Conservation (phyloP, 1,140 invertebrate species). For the Philotrypesis tridentata region DNA sequence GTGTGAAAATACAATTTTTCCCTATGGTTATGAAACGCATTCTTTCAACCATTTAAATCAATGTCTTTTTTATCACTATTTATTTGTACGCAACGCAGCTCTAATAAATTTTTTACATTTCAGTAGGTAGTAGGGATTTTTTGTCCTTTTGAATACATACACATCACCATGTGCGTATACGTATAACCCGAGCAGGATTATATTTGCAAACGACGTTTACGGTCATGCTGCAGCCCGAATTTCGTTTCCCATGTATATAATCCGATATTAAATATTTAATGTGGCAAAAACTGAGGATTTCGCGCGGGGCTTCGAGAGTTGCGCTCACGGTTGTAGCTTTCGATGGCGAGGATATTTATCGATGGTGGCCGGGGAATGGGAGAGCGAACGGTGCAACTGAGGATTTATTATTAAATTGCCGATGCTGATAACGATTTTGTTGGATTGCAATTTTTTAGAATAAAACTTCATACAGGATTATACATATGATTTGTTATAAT, state of each 20-base stretch:
- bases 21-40: no score
- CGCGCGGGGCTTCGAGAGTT: neutral
- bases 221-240: neutral
- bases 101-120: no score
- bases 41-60: no score
- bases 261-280: slow-evolving; percentile 6
- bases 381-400: neutral
- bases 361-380: neutral
- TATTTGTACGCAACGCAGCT: no score
- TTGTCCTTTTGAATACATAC: no score
- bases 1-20: no score
- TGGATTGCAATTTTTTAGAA: neutral
- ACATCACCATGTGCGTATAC: neutral
- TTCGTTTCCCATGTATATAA: neutral
- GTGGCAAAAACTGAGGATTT: neutral
- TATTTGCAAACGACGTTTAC: neutral
- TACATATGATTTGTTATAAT: no score
- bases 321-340: neutral
- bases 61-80: no score
- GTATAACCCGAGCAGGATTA: neutral
- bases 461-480: neutral
- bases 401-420: neutral
- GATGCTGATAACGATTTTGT: neutral
- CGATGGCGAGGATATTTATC: neutral
- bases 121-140: no score